Conservation (phyloP, 2,797 vertebrate genomes). For the Synanceia verrucosa region DNA sequence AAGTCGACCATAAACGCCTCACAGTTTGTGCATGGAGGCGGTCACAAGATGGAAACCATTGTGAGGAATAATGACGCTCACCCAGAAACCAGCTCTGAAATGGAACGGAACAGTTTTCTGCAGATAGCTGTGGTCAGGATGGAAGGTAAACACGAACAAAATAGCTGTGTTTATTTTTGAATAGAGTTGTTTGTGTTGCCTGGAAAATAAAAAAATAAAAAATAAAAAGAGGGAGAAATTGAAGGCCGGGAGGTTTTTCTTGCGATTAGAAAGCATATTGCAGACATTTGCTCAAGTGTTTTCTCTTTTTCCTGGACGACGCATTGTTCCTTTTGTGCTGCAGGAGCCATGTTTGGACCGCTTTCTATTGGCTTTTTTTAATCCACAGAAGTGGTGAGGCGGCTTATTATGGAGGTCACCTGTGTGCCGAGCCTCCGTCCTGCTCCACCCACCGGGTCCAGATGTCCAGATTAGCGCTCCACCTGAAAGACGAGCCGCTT, state of each 20-base stretch:
- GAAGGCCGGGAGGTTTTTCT: slow-evolving; percentile 40
- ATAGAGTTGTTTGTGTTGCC: slow-evolving; percentile 58
- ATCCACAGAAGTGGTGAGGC: slow-evolving; percentile 11
- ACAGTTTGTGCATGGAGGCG: slow-evolving; percentile 3
- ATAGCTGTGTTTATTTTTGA: slow-evolving; percentile 66
- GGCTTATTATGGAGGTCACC: slow-evolving; percentile 29
- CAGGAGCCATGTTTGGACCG: too few relatives aligned
- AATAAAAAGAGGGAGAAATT: too few relatives aligned
- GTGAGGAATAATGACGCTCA: slow-evolving; percentile 20
- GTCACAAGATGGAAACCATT: slow-evolving; percentile 50
- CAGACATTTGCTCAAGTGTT: slow-evolving; percentile 43
- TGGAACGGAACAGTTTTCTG: slow-evolving; percentile 53
- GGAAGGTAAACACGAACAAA: slow-evolving; percentile 62
- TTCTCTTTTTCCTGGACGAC: slow-evolving; percentile 20
- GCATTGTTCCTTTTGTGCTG: too few relatives aligned
- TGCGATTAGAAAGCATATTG: slow-evolving; percentile 55
- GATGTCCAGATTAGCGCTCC: slow-evolving; percentile 74
- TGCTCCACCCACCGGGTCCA: slow-evolving; percentile 43
- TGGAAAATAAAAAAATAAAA: slow-evolving; percentile 33
- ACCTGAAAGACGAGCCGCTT: slow-evolving; percentile 65
- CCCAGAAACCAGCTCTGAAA: slow-evolving; percentile 58
- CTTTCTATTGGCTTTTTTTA: slow-evolving; percentile 14
- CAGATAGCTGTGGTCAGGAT: slow-evolving; percentile 53
- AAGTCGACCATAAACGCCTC: slow-evolving; percentile 24
- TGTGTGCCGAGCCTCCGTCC: slow-evolving; percentile 16